Conservation (phyloP, 2,113 vertebrate species). For the Podarcis cretensis region DNA sequence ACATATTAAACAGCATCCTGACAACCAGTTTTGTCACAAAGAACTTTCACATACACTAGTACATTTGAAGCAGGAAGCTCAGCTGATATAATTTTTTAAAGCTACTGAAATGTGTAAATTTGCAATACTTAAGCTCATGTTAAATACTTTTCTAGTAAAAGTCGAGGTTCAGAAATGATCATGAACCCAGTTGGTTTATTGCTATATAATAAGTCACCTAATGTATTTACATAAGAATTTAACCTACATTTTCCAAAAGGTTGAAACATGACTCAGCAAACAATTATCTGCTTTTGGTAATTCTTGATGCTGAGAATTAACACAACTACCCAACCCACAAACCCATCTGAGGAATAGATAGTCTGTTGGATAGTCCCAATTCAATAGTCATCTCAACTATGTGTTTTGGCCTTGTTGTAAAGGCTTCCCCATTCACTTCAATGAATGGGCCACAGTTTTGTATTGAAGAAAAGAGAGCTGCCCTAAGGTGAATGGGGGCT, state of each 20-base stretch:
- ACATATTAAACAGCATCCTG: slow-evolving; percentile 39
- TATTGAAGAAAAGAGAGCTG: not conserved
- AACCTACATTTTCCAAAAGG: slow-evolving; percentile 27
- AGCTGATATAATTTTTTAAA: not conserved
- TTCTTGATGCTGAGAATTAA: not conserved
- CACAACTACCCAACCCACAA: slow-evolving; percentile 26
- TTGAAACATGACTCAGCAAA: not conserved
- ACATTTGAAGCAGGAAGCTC: slow-evolving; percentile 20
- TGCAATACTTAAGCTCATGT: slow-evolving; percentile 39
- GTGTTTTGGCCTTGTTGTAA: not conserved
- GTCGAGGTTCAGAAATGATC: slow-evolving; percentile 30
- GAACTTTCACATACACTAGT: not conserved
- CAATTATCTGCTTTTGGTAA: slow-evolving; percentile 20
- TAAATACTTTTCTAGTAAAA: slow-evolving; percentile 37
- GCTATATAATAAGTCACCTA: slow-evolving; percentile 44
- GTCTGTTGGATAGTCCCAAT: slow-evolving; percentile 32
- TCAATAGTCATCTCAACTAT: not conserved
- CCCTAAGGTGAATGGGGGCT: not conserved
- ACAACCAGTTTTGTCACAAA: slow-evolving; percentile 21
- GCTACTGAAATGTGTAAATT: slow-evolving; percentile 5
- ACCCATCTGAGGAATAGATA: not conserved
- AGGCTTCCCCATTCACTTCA: not conserved
- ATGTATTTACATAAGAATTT: slow-evolving; percentile 27
- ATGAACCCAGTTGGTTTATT: slow-evolving; percentile 22
- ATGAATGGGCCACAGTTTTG: not conserved